Percentiles rank a stretch among this genome's conserved stretches.
Conservation (phyloP, 2,888 invertebrate genomes). For the Megastigmus dorsalis region DNA sequence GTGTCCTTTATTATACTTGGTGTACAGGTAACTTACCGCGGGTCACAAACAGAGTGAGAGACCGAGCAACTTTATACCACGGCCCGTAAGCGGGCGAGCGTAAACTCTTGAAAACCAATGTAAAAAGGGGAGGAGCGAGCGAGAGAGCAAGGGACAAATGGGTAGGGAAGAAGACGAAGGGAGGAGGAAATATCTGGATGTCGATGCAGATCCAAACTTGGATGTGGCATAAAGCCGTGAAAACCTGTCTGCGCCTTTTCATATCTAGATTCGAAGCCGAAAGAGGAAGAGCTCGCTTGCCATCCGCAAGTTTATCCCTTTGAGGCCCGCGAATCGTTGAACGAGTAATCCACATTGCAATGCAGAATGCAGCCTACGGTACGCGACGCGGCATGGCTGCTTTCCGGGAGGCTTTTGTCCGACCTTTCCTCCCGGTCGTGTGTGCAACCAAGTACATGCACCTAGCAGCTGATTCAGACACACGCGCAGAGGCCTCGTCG, state of each 20-base stretch:
- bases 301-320: conserved; percentile 20
- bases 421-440: background rate
- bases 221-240: conserved; percentile 24
- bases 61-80: no score
- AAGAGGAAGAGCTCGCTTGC: conserved; percentile 14
- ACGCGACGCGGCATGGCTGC: no score
- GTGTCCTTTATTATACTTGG: no score
- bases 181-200: background rate
- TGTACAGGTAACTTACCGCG: no score
- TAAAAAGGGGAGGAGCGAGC: background rate
- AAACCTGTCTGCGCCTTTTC: conserved; percentile 39
- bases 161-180: background rate
- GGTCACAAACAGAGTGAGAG: background rate
- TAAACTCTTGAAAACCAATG: conserved; percentile 20
- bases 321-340: background rate
- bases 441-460: no score
- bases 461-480: no score
- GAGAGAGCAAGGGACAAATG: background rate
- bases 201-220: background rate
- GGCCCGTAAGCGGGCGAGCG: background rate
- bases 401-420: conserved; percentile 34
- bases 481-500: no score
- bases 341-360: no score
- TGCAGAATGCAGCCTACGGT: no score
- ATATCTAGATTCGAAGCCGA: no score